Base-by-base conservation (phyloP, 2,113 vertebrate species). In the Hassar affinis region DNA sequence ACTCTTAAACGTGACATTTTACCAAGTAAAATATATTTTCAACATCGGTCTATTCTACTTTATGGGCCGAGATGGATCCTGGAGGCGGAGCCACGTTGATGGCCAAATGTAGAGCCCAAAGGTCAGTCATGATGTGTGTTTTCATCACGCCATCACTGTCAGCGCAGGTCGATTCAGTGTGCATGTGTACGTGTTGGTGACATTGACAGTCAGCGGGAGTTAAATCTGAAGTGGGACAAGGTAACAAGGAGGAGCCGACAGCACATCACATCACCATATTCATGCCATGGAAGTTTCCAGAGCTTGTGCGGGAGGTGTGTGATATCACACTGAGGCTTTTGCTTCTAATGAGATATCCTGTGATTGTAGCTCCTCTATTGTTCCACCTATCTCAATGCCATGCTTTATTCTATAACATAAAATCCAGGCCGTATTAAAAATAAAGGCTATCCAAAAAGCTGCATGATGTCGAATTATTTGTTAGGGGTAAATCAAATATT, bases 271-370 rank as follows among this genome's bases (percentile, higher is more conserved):
- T 85, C 79, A 83, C 42, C 80, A 78, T 85, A 82, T 83, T 83
- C 80, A 81, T 88, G 87, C 64, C 59, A 71, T 78, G 87, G 86
- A 87, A 89, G 42, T 45, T 45, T 76, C 59, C 69, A 74, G 61
- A 77, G 59, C 45, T 57, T 80, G 49, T 82, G 84, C 79, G 74
- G 76, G 71, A 88, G 85, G 78, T 57, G 54, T 83, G 78, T 51
- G 84, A 84, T 80, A 77, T 84, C 69, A 85, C 84, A 82, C 52
- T 20, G n/a, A 83, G 84, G 68, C 57, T 45, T 52, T 76, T 68
- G 22, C 82, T 47, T 82, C 69, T 89, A 88, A 90, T 89, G 88
- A 88, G 85, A 71, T 87, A 84, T 81, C 86, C 83, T 72, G 78
- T 81, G 86, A 87, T 82, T 85, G 83, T 82, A 77, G 42, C 54